Evolutionary conservation across 2,797 vertebrate species (phyloP).

Genomic region (Brachyrhaphis roseni): DNA sequence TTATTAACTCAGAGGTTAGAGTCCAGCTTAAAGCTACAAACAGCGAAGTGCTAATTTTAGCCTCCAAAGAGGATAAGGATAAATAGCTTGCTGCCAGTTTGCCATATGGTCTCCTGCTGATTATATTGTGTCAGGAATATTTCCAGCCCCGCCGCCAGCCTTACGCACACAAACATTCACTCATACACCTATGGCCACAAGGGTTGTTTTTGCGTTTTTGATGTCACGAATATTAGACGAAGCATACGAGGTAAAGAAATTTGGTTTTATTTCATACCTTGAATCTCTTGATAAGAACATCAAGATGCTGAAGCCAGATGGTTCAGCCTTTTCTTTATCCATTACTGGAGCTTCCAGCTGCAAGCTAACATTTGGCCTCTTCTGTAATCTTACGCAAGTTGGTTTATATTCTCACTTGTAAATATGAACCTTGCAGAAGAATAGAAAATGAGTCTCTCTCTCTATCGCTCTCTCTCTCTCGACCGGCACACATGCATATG

Average conservation of each 20-base stretch:
- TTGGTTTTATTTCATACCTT: slow-evolving; percentile 7
- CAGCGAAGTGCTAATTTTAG: slow-evolving; percentile 97
- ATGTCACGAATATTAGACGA: slow-evolving; percentile 63
- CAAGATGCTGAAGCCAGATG: slow-evolving; percentile 21
- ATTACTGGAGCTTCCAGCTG: slow-evolving; percentile 59
- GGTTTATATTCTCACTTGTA: slow-evolving; percentile 85
- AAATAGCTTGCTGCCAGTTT: slow-evolving; percentile 93
- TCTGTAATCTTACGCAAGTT: slow-evolving; percentile 85
- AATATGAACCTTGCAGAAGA: slow-evolving; percentile 84
- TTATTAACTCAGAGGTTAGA: slow-evolving; percentile 84
- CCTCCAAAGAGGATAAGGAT: slow-evolving; percentile 98
- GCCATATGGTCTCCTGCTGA: slow-evolving; percentile 92
- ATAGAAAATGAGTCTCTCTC: slow-evolving; percentile 82
- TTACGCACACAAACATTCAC: slow-evolving; percentile 24
- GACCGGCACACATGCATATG: slow-evolving; percentile 68
- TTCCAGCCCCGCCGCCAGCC: slow-evolving; percentile 63
- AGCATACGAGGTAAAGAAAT: slow-evolving; percentile 9
- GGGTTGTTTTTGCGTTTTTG: slow-evolving; percentile 77
- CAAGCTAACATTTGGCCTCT: slow-evolving; percentile 77
- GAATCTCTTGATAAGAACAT: slow-evolving; percentile 25
- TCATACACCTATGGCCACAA: slow-evolving; percentile 48
- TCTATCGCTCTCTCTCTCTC: slow-evolving; percentile 48
- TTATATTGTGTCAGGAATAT: slow-evolving; percentile 92
- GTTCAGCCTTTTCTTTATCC: slow-evolving; percentile 30
- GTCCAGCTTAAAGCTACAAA: slow-evolving; percentile 86